Percentiles rank a stretch among this genome's conserved stretches.
Conservation (phyloP, 2,888 invertebrate species). For the Zhengitettix transpicula region DNA sequence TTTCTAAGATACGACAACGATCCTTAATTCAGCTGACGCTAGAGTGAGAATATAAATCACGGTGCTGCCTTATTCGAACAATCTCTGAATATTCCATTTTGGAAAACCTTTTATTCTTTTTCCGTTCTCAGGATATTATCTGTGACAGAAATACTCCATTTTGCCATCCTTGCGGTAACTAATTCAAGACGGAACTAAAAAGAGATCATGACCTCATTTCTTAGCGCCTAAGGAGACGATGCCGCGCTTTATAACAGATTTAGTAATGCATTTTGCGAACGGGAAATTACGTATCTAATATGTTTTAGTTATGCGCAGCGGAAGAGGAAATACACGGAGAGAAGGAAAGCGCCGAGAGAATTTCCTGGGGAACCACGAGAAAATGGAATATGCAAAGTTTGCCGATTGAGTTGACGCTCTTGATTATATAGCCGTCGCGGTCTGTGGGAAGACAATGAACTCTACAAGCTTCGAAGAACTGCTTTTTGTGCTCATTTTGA, state of each 20-base stretch:
- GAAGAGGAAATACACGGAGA: neutral
- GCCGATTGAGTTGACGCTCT: neutral
- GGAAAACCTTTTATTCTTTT: too few species aligned
- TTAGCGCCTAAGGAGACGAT: neutral
- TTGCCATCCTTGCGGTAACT: neutral
- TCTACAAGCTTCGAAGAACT: neutral
- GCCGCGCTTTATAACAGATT: neutral
- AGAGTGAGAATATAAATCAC: too few species aligned
- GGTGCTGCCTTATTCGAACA: too few species aligned
- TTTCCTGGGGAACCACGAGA: neutral
- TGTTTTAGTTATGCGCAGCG: neutral
- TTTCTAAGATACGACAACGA: too few species aligned
- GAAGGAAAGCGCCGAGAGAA: neutral
- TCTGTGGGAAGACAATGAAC: neutral
- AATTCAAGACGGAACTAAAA: neutral
- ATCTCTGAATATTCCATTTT: too few species aligned
- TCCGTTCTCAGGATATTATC: too few species aligned
- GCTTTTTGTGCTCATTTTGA: too few species aligned
- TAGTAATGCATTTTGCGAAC: neutral
- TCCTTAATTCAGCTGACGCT: too few species aligned
- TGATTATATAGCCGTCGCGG: neutral
- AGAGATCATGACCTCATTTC: neutral
- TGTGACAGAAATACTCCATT: too few species aligned
- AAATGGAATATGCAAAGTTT: neutral
- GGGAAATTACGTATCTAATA: neutral